phyloP scores from a whole-genome alignment of 2,888 invertebrate species.

The Chelonus formosanus region DNA sequence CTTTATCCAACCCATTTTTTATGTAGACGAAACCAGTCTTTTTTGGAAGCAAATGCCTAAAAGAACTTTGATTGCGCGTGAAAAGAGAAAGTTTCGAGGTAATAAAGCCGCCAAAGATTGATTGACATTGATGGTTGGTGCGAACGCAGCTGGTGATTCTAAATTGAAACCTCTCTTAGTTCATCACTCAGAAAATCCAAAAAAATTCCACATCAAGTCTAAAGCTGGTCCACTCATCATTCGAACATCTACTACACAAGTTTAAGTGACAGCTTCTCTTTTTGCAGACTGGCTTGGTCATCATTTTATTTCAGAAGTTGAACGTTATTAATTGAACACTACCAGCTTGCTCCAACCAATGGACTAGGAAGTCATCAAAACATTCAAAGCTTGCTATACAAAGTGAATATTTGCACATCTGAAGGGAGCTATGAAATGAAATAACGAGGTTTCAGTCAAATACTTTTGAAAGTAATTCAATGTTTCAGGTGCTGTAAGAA shows the following conservation, averaged over 20 bases:
- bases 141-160: constrained; percentile 34
- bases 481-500: constrained; percentile 42
- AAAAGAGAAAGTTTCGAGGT: too few relatives aligned
- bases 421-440: constrained; percentile 41
- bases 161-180: constrained; percentile 39
- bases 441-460: constrained; percentile 37
- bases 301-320: constrained; percentile 32
- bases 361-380: constrained; percentile 50
- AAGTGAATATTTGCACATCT: constrained; percentile 42
- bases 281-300: constrained; percentile 41
- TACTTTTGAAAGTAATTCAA: constrained; percentile 45
- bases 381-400: constrained; percentile 49
- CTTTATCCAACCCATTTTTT: too few relatives aligned
- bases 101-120: constrained; percentile 40
- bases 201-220: constrained; percentile 37
- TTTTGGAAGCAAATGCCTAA: too few relatives aligned
- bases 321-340: constrained; percentile 40
- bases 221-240: constrained; percentile 37
- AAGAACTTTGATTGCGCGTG: too few relatives aligned
- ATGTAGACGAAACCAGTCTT: too few relatives aligned
- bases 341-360: constrained; percentile 48
- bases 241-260: constrained; percentile 31
- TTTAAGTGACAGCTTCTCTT: constrained; percentile 37
- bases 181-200: constrained; percentile 36
- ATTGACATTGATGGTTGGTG: constrained; percentile 34